phyloP scores from a whole-genome alignment of 2,888 invertebrate species.

The Epistrophe eligans region DNA sequence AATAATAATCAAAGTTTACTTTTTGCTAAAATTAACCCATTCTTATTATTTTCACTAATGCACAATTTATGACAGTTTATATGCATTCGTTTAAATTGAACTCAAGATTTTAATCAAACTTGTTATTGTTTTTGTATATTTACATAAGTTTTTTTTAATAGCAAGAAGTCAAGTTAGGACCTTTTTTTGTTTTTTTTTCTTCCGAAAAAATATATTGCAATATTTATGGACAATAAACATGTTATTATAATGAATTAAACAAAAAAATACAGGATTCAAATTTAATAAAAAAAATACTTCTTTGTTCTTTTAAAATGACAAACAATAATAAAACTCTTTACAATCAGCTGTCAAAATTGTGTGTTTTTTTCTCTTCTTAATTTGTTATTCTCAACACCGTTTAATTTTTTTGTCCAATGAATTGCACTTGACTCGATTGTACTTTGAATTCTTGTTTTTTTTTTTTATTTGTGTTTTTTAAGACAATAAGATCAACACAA shows the following conservation, averaged over 20 bases:
- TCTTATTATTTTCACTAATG: no score
- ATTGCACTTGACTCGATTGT: neutral
- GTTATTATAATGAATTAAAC: neutral
- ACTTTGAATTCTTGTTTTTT: slow-evolving; percentile 8
- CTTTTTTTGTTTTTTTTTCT: no score
- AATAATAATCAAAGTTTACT: no score
- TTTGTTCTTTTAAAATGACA: neutral
- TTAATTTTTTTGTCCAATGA: neutral
- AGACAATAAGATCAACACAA: slow-evolving; percentile 27
- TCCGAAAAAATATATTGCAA: neutral
- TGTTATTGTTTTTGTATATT: no score
- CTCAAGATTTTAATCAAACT: no score
- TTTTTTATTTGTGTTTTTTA: neutral
- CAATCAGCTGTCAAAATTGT: neutral
- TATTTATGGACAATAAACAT: neutral
- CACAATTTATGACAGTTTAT: no score
- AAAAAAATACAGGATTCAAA: neutral
- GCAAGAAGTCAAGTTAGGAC: no score
- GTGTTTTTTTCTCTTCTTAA: no score
- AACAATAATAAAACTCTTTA: neutral
- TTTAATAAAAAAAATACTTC: neutral
- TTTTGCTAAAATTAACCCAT: no score
- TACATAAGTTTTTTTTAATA: no score
- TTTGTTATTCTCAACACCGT: neutral
- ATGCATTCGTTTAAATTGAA: no score